Evolutionary conservation across 2,888 invertebrate genomes (phyloP).

Genomic region (Abscondita cerata): DNA sequence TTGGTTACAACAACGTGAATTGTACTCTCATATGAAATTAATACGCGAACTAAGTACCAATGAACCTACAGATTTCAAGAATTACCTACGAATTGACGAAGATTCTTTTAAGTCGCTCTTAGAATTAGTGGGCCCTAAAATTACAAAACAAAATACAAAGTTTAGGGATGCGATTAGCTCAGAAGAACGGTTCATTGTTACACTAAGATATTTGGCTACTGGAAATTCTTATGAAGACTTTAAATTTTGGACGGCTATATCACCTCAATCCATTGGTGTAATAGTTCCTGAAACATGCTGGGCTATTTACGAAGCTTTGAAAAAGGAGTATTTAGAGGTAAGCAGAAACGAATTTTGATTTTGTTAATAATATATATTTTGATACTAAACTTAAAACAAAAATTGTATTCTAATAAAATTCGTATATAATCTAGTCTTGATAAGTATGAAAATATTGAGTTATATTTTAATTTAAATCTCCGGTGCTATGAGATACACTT

Average conservation of each 20-base stretch:
- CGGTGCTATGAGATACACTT: too few relatives aligned
- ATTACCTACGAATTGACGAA: not conserved
- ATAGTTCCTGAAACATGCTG: not conserved
- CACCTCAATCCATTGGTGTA: not conserved
- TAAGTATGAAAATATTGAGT: too few relatives aligned
- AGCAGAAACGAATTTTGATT: not conserved
- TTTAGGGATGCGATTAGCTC: not conserved
- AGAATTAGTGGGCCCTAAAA: not conserved
- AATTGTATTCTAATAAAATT: not conserved
- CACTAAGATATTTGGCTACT: too few relatives aligned
- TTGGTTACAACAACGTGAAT: not conserved
- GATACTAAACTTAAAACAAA: not conserved
- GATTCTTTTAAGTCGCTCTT: not conserved
- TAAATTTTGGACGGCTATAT: not conserved
- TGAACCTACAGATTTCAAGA: conserved; percentile 3
- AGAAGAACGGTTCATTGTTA: not conserved
- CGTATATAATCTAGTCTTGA: too few relatives aligned
- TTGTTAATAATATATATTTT: not conserved
- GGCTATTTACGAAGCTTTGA: too few relatives aligned
- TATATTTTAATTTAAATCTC: too few relatives aligned
- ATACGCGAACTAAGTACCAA: not conserved
- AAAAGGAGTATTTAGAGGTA: too few relatives aligned
- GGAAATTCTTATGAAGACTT: too few relatives aligned
- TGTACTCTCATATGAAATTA: not conserved
- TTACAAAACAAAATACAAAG: not conserved